A percentile compares a stretch with the other conserved stretches of the same genome.
Evolutionary conservation across 2,888 invertebrate genomes (phyloP).

Genomic region (Nephrocerus scutellatus): DNA sequence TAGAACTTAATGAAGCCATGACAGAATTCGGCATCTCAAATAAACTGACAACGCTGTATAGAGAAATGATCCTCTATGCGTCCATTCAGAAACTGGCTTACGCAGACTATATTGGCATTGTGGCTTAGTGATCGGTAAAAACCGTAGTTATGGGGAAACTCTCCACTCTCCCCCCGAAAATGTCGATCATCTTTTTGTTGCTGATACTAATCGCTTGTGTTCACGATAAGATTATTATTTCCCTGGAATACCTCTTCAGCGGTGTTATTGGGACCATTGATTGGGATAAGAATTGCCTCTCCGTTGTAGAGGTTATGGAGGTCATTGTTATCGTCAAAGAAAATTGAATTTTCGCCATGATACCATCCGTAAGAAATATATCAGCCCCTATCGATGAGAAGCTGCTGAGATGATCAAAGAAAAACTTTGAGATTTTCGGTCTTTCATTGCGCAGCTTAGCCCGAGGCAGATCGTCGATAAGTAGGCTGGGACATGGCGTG

Average conservation of each 20-base stretch:
- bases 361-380: constrained; percentile 31
- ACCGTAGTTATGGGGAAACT: constrained; percentile 37
- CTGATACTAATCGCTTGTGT: constrained; percentile 26
- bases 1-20: too few relatives aligned
- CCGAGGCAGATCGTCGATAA: too few relatives aligned
- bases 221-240: not conserved
- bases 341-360: constrained; percentile 22
- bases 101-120: too few relatives aligned
- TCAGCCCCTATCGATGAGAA: constrained; percentile 30
- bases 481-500: too few relatives aligned
- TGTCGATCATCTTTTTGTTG: constrained; percentile 16
- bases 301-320: constrained; percentile 16
- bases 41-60: too few relatives aligned
- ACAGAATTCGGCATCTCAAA: too few relatives aligned
- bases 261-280: constrained; percentile 29
- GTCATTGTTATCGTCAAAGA: constrained; percentile 23
- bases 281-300: constrained; percentile 32
- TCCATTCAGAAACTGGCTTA: too few relatives aligned
- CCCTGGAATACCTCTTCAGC: constrained; percentile 18
- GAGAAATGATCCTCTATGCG: too few relatives aligned
- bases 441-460: constrained; percentile 39
- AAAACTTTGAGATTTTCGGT: constrained; percentile 41
- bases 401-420: constrained; percentile 32
- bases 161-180: constrained; percentile 29
- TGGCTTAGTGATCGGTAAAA: constrained; percentile 42